phyloP scores from a whole-genome alignment of 2,888 invertebrate genomes.

The Myathropa florea region DNA sequence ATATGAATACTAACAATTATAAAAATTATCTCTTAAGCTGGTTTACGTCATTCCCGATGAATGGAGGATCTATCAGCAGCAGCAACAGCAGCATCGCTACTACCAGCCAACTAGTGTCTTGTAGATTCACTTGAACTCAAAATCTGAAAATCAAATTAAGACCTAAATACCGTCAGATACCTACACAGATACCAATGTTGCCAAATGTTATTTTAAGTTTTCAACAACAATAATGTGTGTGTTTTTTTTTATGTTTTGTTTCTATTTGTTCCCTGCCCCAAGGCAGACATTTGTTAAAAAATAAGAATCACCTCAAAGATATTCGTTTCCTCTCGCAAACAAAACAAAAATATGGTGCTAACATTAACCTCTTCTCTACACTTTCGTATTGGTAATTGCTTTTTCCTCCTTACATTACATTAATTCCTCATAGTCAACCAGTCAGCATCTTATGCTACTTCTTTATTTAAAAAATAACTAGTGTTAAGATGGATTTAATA shows the following conservation, averaged over 20 bases:
- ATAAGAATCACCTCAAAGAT: background rate
- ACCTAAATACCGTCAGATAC: constrained; percentile 21
- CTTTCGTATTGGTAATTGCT: constrained; percentile 70
- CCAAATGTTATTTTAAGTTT: constrained; percentile 64
- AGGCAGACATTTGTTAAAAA: background rate
- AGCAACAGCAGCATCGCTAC: constrained; percentile 80
- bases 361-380: constrained; percentile 34
- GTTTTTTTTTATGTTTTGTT: background rate
- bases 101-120: constrained; percentile 81
- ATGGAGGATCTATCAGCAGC: constrained; percentile 81
- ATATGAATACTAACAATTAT: background rate
- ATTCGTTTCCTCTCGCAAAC: background rate
- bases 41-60: constrained; percentile 81
- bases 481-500: background rate
- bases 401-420: constrained; percentile 41
- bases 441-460: constrained; percentile 72
- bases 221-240: constrained; percentile 14
- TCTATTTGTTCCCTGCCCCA: background rate
- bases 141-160: background rate
- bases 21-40: constrained; percentile 78
- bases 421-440: constrained; percentile 59
- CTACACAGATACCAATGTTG: constrained; percentile 40
- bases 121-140: constrained; percentile 70
- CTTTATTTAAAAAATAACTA: constrained; percentile 1
- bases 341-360: constrained; percentile 50